phyloP scores from a whole-genome alignment of 2,888 invertebrate species.

The Geotrupes spiniger region DNA sequence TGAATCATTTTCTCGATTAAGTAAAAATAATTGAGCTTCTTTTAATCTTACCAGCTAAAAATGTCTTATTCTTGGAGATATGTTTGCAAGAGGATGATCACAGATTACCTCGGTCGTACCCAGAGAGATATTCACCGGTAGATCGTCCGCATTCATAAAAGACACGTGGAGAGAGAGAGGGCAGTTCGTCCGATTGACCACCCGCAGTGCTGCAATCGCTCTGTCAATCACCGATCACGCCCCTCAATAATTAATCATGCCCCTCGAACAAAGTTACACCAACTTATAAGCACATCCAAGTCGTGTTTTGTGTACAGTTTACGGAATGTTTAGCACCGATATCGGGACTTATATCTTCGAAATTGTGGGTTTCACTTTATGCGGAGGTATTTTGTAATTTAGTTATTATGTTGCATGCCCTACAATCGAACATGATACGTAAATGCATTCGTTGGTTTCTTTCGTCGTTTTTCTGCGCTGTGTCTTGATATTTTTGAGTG shows the following conservation, averaged over 20 bases:
- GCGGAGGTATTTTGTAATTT: conserved; percentile 18
- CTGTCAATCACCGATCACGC: conserved; percentile 51
- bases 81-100: too few species aligned
- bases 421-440: conserved; percentile 6
- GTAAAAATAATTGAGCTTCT: too few species aligned
- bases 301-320: conserved; percentile 26
- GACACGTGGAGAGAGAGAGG: too few species aligned
- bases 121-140: too few species aligned
- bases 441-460: conserved; percentile 1
- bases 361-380: conserved; percentile 24
- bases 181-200: conserved; percentile 33
- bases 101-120: too few species aligned
- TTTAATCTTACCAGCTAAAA: too few species aligned
- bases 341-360: conserved; percentile 28
- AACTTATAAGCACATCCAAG: conserved; percentile 27
- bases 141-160: too few species aligned
- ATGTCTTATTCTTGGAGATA: too few species aligned
- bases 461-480: conserved; percentile 2
- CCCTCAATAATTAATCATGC: conserved; percentile 50
- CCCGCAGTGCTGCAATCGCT: conserved; percentile 49
- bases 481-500: conserved; percentile 5
- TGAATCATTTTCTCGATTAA: too few species aligned
- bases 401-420: conserved; percentile 19
- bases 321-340: conserved; percentile 30
- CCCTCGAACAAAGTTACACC: conserved; percentile 35